A percentile compares a stretch with the other conserved stretches of the same genome.
phyloP scores from a whole-genome alignment of 2,113 vertebrate genomes.

The Spermophilus dauricus region DNA sequence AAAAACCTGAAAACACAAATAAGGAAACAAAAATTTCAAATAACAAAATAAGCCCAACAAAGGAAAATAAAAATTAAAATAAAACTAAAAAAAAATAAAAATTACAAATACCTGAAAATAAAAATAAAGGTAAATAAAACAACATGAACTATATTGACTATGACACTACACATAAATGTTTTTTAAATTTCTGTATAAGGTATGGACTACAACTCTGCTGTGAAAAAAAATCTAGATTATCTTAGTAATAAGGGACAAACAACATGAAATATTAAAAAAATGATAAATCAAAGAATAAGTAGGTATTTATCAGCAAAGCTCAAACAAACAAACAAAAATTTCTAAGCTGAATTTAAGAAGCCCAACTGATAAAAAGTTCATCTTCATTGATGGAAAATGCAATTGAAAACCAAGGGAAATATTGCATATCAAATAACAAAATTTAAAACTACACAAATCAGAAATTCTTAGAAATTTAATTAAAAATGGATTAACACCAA shows the following conservation, averaged over 20 bases:
- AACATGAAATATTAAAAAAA: slow-evolving; percentile 8
- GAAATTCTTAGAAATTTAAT: not conserved
- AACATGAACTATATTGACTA: not conserved
- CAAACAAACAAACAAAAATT: not conserved
- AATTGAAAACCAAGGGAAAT: not conserved
- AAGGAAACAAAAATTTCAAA: not conserved
- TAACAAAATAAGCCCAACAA: not conserved
- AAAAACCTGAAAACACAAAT: not conserved
- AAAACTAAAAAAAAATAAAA: not conserved
- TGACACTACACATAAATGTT: not conserved
- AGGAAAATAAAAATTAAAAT: not conserved
- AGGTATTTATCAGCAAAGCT: slow-evolving; percentile 32
- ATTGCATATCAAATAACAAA: not conserved
- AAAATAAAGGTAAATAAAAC: not conserved
- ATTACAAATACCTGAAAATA: not conserved
- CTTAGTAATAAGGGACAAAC: not conserved
- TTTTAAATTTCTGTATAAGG: slow-evolving; percentile 10
- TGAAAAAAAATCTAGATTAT: not conserved
- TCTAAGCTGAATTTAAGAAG: slow-evolving; percentile 14
- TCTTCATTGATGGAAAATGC: not conserved
- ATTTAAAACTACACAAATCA: not conserved
- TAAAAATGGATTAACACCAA: not conserved
- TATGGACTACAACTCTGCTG: not conserved
- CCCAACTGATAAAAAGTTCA: not conserved
- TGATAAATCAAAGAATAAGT: not conserved